These are phyloP conservation scores for Phymanthus crucifer DNA, from an alignment of 92 coral and sea anemone genomes.

Conservation along the genomic window DNA sequence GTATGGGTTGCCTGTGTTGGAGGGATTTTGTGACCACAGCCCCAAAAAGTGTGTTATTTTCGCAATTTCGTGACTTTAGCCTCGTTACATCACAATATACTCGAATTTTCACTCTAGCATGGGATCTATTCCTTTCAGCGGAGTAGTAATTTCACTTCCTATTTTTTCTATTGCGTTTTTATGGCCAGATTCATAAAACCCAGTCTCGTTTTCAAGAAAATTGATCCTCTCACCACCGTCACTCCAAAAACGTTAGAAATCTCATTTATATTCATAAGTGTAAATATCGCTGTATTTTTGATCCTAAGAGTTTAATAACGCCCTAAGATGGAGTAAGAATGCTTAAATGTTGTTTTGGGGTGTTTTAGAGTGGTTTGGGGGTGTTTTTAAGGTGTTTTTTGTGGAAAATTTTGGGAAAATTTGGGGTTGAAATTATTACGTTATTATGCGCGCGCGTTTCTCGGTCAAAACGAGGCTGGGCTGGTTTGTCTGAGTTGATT, in stretches of 20 bases:
- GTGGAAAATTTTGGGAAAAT: background rate
- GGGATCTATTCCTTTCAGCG: background rate
- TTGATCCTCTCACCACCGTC: background rate
- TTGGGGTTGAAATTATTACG: constrained; percentile 10
- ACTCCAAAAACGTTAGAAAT: background rate
- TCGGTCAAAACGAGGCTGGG: constrained; percentile 69
- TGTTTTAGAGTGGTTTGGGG: background rate
- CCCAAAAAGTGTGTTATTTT: background rate
- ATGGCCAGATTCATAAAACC: background rate
- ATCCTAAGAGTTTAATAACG: background rate
- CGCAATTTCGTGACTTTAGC: background rate
- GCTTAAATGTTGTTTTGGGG: background rate
- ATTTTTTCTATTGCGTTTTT: background rate
- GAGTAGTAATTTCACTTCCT: background rate
- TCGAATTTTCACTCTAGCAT: background rate
- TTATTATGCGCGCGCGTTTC: constrained; percentile 47
- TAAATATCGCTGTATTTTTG: background rate
- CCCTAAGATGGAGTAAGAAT: background rate
- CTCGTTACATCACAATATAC: background rate
- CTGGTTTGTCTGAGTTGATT: constrained; percentile 69
- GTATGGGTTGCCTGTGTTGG: background rate
- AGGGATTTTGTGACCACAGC: background rate
- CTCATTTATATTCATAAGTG: background rate
- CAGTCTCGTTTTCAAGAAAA: constrained; percentile 9
- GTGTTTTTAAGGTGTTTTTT: background rate